Conservation (phyloP, 2,113 vertebrate species). For the Misgurnus anguillicaudatus region DNA sequence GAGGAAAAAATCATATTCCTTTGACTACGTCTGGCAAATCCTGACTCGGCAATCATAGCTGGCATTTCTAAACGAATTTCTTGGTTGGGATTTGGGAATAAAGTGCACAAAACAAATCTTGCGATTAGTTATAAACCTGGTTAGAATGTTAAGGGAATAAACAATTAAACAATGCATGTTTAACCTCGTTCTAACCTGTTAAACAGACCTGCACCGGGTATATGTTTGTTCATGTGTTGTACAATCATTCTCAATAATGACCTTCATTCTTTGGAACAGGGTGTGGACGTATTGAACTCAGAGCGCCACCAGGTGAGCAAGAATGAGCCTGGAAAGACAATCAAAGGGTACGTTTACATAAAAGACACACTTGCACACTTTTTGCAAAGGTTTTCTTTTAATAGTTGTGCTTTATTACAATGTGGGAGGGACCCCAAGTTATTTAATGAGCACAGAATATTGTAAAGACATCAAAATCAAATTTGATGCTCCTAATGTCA, state of each 20-base stretch:
- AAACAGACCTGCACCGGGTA: not conserved
- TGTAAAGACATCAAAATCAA: too few species aligned
- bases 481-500: too few species aligned
- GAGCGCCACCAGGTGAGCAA: constrained; percentile 32
- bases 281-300: not conserved
- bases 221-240: not conserved
- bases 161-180: not conserved
- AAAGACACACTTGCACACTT: not conserved
- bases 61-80: too few species aligned
- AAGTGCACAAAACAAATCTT: not conserved
- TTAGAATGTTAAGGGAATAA: not conserved
- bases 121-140: not conserved
- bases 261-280: constrained; percentile 22
- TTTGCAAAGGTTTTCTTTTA: not conserved
- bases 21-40: constrained; percentile 21
- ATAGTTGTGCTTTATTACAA: too few species aligned
- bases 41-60: not conserved
- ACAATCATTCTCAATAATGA: not conserved
- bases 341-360: constrained; percentile 35
- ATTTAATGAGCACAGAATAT: too few species aligned
- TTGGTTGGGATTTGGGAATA: too few species aligned
- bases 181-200: constrained; percentile 13
- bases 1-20: not conserved
- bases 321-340: constrained; percentile 37
- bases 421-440: too few species aligned